Evolutionary conservation across 2,797 vertebrate species (phyloP).

Genomic region (Sphenodon punctatus): DNA sequence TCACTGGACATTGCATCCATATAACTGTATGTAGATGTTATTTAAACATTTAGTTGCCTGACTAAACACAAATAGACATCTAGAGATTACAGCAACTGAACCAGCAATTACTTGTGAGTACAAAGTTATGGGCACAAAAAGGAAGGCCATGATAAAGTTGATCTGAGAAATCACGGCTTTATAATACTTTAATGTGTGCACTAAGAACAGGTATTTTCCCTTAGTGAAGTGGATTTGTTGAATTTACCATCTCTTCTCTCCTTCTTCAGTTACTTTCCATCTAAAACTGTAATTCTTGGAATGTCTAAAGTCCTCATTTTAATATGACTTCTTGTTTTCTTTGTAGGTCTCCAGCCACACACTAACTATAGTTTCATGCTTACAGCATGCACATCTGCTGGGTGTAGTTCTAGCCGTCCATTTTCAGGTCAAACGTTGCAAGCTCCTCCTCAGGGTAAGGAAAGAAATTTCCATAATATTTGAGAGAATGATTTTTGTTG

Average conservation of each 20-base stretch:
- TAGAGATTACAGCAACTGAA: not conserved
- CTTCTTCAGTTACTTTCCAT: not conserved
- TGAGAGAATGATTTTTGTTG: conserved; percentile 20
- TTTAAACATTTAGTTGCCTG: not conserved
- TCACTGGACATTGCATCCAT: no score
- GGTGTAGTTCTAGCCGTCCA: conserved; percentile 84
- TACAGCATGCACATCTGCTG: conserved; percentile 85
- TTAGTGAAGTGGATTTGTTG: no score
- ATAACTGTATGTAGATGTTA: not conserved
- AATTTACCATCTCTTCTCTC: no score
- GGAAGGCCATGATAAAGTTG: no score
- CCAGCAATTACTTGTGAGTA: no score
- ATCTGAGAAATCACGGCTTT: no score
- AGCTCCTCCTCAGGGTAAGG: conserved; percentile 87
- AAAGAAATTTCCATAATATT: not conserved
- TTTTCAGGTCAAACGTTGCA: conserved; percentile 86
- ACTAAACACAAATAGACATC: not conserved
- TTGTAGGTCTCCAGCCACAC: conserved; percentile 85
- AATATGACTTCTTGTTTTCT: conserved; percentile 31
- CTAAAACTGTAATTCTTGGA: not conserved
- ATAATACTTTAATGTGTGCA: not conserved
- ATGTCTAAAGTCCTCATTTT: conserved; percentile 21
- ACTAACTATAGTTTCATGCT: conserved; percentile 87
- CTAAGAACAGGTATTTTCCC: not conserved
- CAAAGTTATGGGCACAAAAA: no score